Evolutionary conservation across 2,888 invertebrate genomes (phyloP), one percentile per base, ranked within the genome.

Genomic region (Heteropelma amictum): DNA sequence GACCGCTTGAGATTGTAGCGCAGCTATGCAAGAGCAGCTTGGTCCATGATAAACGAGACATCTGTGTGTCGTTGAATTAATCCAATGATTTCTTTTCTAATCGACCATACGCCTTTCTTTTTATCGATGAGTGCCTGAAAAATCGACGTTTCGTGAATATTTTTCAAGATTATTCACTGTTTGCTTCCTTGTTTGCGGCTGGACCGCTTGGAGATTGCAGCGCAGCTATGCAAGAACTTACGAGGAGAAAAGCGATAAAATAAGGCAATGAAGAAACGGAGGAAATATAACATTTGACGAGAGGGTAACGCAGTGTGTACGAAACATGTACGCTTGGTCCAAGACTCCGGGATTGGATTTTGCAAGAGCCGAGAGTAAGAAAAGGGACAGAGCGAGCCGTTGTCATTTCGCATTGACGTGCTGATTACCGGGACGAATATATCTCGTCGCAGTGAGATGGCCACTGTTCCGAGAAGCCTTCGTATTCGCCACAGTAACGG

Each of bases 341-440:
- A n/a, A n/a, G n/a, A n/a, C n/a, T n/a, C n/a, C n/a, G n/a, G n/a
- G n/a, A n/a, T n/a, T 23, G 33, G 23, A 64, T 54, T 53, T 40
- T 47, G 30, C 23, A 54, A 21, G 61, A 33, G 53, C 17, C 6
- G n/a, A 56, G 14, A 58, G 47, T n/a, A 21, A 40, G 23, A 58
- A 23, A 68, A 4, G 28, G 77, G 79, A 71, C 79, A 77, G 82
- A 61, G 45, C 45, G 60, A 58, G 58, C 75, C 80, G 83, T 82
- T 83, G 83, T 75, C 79, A 77, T 69, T 79, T 85, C 81, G 80
- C 84, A 84, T 79, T 74, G 74, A 82, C 72, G 81, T 85, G 86
- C 80, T 84, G 84, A 86, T 86, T 86, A 79, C 80, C 81, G 78
- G 72, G 77, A 83, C 80, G 86, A 84, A 85, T 85, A 51, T 84